Evolutionary conservation across 2,888 invertebrate genomes (phyloP), one percentile per base, ranked within the genome.

Genomic region (Clanis bilineata): DNA sequence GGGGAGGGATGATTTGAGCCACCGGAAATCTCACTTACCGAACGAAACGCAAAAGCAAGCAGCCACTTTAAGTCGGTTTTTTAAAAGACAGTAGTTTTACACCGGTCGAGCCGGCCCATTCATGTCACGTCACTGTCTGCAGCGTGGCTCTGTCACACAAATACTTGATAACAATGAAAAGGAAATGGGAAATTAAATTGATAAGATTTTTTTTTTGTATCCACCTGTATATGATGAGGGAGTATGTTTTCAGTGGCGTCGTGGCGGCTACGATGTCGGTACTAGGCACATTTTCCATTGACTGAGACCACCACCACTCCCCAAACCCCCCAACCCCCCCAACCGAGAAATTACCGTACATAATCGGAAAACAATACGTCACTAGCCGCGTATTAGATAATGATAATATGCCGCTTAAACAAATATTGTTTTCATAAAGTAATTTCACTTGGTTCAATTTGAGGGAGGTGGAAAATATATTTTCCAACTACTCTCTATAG

Each of bases 231-330:
- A 66, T 63, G 62, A 61, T 57, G 62, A 64, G 61, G 54, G 43
- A 44, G 57, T 7, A 15, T 56, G 63, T 62, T 6, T 58, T 64
- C 60, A 60, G 59, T 71, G 82, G 83, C 92, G 93, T 83, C 93
- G 79, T 80, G 77, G 70, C 82, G 91, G 86, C 93, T 91, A 82
- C 83, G 78, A 65, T 71, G 72, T 83, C 88, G 92, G 88, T 87
- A 86, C 85, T 83, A 88, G 92, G 88, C 88, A 86, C 85, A 84
- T 83, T 87, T 87, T 85, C 85, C 88, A 88, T 89, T 89, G 91
- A 90, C 88, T 83, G 86, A 79, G 77, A 71, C 70, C 74, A 64
- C 74, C 74, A 74, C 79, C 78, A 70, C 68, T 61, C 58, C 61
- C 77, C 76, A 68, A 72, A 70, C 68, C 61, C 58, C 61, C 77